These are phyloP conservation scores for Sebastes matsubarae DNA, from an alignment of 2,797 vertebrate genomes.

Conservation along the genomic window DNA sequence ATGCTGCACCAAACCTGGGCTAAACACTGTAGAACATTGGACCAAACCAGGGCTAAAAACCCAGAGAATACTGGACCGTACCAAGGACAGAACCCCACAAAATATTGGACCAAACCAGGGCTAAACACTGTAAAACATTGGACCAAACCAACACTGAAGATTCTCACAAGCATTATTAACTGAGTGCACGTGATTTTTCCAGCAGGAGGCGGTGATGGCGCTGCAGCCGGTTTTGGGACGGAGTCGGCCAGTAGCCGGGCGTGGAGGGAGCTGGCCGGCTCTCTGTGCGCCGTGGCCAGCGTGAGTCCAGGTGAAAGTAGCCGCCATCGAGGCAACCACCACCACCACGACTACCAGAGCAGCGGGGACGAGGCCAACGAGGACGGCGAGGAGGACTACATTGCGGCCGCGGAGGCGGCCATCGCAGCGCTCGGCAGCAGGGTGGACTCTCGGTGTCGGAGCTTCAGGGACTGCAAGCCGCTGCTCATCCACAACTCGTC, in stretches of 20 bases:
- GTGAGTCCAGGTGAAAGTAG: constrained; percentile 88
- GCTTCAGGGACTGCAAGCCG: constrained; percentile 84
- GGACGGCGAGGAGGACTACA: constrained; percentile 81
- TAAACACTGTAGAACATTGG: not conserved
- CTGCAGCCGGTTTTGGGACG: constrained; percentile 31
- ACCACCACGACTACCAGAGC: constrained; percentile 79
- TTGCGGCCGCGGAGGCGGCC: constrained; percentile 66
- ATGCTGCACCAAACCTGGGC: not conserved
- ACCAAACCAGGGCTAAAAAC: not conserved
- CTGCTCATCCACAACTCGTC: constrained; percentile 85
- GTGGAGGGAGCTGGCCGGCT: constrained; percentile 88
- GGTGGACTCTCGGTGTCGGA: constrained; percentile 73
- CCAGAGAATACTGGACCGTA: not conserved
- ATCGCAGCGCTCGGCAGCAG: constrained; percentile 72
- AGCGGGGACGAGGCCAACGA: constrained; percentile 77
- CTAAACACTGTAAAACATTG: not conserved
- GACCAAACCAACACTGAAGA: not conserved
- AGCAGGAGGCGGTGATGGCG: constrained; percentile 36
- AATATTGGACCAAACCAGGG: not conserved
- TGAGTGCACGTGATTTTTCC: not conserved
- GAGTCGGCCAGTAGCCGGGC: constrained; percentile 78
- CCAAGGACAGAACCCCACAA: not conserved
- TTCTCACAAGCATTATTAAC: not conserved
- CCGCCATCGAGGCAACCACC: constrained; percentile 74
- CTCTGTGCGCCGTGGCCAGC: constrained; percentile 90